Percentiles rank a stretch among this genome's conserved stretches.
phyloP scores from a whole-genome alignment of 2,113 vertebrate genomes.

The Syrrhaptes paradoxus region DNA sequence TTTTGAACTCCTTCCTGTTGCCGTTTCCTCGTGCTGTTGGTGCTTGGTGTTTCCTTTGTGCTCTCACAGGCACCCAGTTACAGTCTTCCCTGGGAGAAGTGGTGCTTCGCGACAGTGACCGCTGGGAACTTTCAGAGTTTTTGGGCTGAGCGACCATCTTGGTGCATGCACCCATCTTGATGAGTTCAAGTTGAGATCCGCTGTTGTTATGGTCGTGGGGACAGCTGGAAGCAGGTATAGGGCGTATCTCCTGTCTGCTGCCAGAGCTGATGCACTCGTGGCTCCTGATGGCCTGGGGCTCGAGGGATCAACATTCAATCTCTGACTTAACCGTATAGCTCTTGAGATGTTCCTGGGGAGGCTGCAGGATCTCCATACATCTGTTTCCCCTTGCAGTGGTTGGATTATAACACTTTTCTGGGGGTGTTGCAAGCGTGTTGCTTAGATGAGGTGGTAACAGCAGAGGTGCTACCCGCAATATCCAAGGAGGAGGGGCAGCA shows the following conservation, averaged over 20 bases:
- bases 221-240: neutral
- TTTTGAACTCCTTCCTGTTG: neutral
- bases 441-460: neutral
- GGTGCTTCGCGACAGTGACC: accelerated
- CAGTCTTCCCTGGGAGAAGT: neutral
- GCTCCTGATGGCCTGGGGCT: neutral
- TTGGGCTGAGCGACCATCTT: neutral
- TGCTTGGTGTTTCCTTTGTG: neutral
- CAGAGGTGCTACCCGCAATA: neutral
- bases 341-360: neutral
- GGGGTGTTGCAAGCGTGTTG: neutral
- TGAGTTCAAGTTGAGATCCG: neutral
- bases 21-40: neutral
- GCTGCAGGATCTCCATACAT: neutral
- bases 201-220: neutral
- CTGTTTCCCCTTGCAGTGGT: neutral
- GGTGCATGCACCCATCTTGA: accelerated
- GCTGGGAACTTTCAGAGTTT: neutral
- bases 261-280: neutral
- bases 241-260: neutral
- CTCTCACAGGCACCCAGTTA: neutral
- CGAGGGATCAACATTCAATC: neutral
- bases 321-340: neutral
- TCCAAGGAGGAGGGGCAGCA: neutral
- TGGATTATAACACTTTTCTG: neutral